Evolutionary conservation across 2,888 invertebrate species (phyloP).

Genomic region (Conomelus anceps): DNA sequence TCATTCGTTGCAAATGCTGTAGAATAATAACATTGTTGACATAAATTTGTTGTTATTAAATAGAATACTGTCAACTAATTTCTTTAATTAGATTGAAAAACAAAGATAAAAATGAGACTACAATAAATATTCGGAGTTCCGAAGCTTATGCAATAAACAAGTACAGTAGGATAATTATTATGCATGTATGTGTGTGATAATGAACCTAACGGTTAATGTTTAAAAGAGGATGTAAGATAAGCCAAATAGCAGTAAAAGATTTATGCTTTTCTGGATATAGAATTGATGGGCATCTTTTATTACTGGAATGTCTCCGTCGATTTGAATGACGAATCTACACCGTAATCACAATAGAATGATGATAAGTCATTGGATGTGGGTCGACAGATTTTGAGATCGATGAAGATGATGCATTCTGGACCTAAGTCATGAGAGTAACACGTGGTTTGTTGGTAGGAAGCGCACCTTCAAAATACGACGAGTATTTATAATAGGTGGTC

Average conservation of each 20-base stretch:
- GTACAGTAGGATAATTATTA: no score
- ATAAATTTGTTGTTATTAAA: no score
- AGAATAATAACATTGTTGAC: no score
- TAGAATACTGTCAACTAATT: no score
- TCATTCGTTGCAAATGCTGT: no score
- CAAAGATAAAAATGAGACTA: no score
- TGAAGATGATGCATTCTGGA: background rate
- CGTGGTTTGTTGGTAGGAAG: no score
- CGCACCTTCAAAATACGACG: background rate
- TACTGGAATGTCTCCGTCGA: background rate
- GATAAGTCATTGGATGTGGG: background rate
- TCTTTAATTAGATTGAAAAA: no score
- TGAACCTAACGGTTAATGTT: background rate
- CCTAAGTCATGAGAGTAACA: background rate
- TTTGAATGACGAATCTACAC: background rate
- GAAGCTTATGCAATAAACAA: no score
- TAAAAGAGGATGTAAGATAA: background rate
- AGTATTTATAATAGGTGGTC: background rate
- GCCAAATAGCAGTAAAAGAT: background rate
- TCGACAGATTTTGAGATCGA: background rate
- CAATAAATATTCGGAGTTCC: no score
- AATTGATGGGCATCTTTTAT: background rate
- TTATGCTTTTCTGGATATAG: background rate
- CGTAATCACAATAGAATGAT: background rate
- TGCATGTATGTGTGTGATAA: no score